Evolutionary conservation across 2,797 vertebrate genomes (phyloP).

Genomic region (Nyctibius grandis): DNA sequence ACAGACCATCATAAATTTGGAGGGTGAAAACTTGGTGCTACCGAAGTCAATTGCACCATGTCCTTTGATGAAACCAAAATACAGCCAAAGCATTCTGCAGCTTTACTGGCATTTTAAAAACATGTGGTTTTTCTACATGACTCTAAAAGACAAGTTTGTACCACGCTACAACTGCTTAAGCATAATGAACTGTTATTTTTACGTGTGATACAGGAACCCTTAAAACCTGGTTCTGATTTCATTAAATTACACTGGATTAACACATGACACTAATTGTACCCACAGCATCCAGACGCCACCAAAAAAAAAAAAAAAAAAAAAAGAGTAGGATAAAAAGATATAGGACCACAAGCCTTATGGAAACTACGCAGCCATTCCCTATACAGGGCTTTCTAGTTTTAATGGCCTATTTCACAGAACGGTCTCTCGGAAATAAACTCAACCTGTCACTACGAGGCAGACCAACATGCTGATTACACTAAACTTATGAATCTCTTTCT

Average conservation of each 20-base stretch:
- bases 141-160: background rate
- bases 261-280: background rate
- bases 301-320: background rate
- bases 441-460: conserved; percentile 41
- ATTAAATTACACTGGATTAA: background rate
- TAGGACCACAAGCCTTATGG: background rate
- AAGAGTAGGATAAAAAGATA: background rate
- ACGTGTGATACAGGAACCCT: background rate
- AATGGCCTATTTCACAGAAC: conserved; percentile 52
- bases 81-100: background rate
- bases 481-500: conserved; percentile 42
- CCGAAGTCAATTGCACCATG: background rate
- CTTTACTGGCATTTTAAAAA: background rate
- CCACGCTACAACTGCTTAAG: background rate
- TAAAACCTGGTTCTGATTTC: background rate
- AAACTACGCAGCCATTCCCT: background rate
- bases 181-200: background rate
- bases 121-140: background rate
- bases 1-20: background rate
- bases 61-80: background rate
- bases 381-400: background rate
- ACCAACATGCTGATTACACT: conserved; percentile 17
- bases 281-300: background rate
- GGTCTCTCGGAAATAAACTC: conserved; percentile 38
- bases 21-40: background rate